Evolutionary conservation across 2,888 invertebrate species (phyloP).

Genomic region (Myopa testacea): DNA sequence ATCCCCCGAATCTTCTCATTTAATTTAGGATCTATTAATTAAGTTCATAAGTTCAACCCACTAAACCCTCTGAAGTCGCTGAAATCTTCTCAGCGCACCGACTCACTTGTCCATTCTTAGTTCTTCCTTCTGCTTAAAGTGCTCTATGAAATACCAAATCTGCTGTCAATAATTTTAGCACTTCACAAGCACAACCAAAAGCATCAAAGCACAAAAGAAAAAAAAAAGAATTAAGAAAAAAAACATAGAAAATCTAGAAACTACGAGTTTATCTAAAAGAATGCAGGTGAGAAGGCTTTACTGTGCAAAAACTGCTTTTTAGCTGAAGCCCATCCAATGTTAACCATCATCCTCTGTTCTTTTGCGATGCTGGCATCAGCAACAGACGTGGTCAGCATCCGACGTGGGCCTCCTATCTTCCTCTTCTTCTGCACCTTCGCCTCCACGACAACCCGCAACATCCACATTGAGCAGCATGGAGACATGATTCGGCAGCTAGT

Average conservation of each 20-base stretch:
- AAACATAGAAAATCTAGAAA: neutral
- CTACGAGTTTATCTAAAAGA: neutral
- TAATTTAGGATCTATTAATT: neutral
- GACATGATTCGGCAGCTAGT: slow-evolving; percentile 5
- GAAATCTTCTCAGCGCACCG: neutral
- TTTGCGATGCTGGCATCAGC: neutral
- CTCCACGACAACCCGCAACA: neutral
- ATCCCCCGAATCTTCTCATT: neutral
- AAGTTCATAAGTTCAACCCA: neutral
- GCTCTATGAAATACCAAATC: slow-evolving; percentile 1
- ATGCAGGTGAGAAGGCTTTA: neutral
- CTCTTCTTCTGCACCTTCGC: neutral
- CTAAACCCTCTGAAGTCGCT: neutral
- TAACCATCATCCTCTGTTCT: neutral
- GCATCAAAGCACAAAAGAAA: neutral
- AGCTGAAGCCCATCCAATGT: neutral
- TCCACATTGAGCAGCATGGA: neutral
- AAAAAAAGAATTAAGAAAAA: neutral
- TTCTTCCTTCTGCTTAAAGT: neutral
- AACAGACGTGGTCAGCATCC: neutral
- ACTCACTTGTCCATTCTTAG: neutral
- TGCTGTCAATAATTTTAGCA: slow-evolving; percentile 16
- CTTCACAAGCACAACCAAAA: neutral
- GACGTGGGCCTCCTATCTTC: no score
- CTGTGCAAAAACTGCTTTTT: neutral